A percentile compares a stretch with the other conserved stretches of the same genome.
Evolutionary conservation across 1,140 invertebrate species (phyloP).

Genomic region (Oncopodura yosiiana): DNA sequence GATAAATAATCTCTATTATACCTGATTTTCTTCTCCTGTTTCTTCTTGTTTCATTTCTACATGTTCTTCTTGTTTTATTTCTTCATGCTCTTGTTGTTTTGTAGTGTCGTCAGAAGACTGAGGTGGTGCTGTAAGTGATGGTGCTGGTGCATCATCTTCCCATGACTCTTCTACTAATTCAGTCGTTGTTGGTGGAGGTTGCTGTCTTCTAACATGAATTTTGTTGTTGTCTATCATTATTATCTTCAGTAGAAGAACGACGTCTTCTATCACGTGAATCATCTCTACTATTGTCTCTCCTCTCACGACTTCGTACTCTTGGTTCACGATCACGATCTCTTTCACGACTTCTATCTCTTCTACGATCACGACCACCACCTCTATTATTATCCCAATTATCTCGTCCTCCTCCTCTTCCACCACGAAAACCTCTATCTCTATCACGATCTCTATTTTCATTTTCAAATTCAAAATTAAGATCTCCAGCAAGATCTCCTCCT

Average conservation of each 20-base stretch:
- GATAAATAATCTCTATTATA: no score
- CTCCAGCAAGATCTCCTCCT: slow-evolving; percentile 9
- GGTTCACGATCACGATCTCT: background rate
- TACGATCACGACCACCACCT: slow-evolving; percentile 29
- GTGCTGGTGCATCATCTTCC: background rate
- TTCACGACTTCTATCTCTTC: slow-evolving; percentile 22
- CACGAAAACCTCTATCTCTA: slow-evolving; percentile 20
- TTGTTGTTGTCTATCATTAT: slow-evolving; percentile 6
- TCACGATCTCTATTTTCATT: slow-evolving; percentile 17
- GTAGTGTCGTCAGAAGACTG: background rate
- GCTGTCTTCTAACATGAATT: no score
- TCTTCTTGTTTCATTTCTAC: background rate
- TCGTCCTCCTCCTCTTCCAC: slow-evolving; percentile 26
- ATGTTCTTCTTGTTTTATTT: background rate
- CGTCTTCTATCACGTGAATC: background rate
- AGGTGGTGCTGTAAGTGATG: no score
- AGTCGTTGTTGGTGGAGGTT: no score
- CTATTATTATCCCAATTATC: slow-evolving; percentile 27
- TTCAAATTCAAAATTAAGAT: slow-evolving; percentile 20
- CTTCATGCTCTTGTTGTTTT: background rate
- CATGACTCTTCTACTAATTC: background rate
- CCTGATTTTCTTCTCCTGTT: background rate
- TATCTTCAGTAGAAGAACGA: background rate
- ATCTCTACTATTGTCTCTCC: slow-evolving; percentile 20
- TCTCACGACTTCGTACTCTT: slow-evolving; percentile 1